These are phyloP conservation scores for Triplophysa siluroides DNA, from an alignment of 2,113 vertebrate genomes.

Conservation along the genomic window DNA sequence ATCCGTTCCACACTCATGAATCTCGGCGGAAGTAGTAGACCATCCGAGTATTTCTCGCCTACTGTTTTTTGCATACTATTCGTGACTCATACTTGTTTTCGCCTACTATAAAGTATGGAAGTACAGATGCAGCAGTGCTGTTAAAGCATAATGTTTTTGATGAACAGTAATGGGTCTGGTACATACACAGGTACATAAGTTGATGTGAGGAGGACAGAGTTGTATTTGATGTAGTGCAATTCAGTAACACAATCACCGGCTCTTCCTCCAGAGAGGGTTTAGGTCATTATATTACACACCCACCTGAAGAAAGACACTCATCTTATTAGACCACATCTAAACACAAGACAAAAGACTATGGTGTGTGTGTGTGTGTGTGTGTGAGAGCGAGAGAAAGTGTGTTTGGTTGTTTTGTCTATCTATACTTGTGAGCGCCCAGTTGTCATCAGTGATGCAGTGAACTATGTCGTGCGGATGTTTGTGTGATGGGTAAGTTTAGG, in stretches of 20 bases:
- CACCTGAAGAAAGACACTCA: constrained; percentile 47
- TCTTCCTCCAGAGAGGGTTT: constrained; percentile 7
- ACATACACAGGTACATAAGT: background rate
- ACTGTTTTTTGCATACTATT: no score
- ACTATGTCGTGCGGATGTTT: no score
- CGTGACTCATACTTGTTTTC: no score
- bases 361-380: constrained; percentile 23
- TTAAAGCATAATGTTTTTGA: no score
- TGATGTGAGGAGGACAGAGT: no score
- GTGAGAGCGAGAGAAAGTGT: background rate
- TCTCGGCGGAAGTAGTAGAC: no score
- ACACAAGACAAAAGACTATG: constrained; percentile 39
- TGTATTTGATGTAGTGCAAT: background rate
- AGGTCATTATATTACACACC: constrained; percentile 63
- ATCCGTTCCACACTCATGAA: no score
- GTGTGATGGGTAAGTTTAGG: no score
- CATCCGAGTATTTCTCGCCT: no score
- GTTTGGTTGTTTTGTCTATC: background rate
- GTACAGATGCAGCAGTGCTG: no score
- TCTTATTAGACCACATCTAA: constrained; percentile 58
- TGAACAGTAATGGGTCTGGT: background rate
- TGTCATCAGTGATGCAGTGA: background rate
- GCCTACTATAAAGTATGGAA: no score
- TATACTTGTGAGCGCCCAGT: background rate
- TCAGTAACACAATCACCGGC: background rate